These are phyloP conservation scores for Ladona fulva DNA, from an alignment of 1,140 invertebrate species.

Conservation along the genomic window DNA sequence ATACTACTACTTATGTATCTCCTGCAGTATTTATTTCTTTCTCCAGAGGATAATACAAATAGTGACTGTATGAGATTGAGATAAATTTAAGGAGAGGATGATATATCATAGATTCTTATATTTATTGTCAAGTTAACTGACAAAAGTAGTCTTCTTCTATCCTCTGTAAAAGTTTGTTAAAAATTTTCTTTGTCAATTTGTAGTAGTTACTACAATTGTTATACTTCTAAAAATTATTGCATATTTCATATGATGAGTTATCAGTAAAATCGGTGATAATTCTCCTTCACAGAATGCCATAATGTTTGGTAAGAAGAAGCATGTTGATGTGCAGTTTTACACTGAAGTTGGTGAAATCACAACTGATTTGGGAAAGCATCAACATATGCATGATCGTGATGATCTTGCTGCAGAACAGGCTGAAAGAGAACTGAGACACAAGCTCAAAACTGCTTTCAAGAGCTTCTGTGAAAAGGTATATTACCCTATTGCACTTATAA, in stretches of 20 bases:
- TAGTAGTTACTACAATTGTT: not conserved
- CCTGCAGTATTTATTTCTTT: too few species aligned
- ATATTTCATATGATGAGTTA: not conserved
- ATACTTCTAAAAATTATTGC: too few species aligned
- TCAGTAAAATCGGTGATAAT: slow-evolving; percentile 14
- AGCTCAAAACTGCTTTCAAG: slow-evolving; percentile 95
- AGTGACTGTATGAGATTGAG: too few species aligned
- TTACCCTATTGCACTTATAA: not conserved
- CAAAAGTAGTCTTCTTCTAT: too few species aligned
- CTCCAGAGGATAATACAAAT: too few species aligned
- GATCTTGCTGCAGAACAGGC: slow-evolving; percentile 98
- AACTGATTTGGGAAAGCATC: slow-evolving; percentile 97
- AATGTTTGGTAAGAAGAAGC: slow-evolving; percentile 99
- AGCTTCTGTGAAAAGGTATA: slow-evolving; percentile 89
- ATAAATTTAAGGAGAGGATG: too few species aligned
- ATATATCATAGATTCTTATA: too few species aligned
- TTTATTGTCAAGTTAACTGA: too few species aligned
- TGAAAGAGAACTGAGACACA: slow-evolving; percentile 91
- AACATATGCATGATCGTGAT: slow-evolving; percentile 98
- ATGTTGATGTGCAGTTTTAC: slow-evolving; percentile 98
- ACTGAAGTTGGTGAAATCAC: slow-evolving; percentile 99
- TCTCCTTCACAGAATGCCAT: slow-evolving; percentile 71
- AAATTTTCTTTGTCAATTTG: not conserved
- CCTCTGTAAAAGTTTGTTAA: too few species aligned
- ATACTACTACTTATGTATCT: too few species aligned